phyloP scores from a whole-genome alignment of 2,888 invertebrate species.

The Subacronicta megacephala region DNA sequence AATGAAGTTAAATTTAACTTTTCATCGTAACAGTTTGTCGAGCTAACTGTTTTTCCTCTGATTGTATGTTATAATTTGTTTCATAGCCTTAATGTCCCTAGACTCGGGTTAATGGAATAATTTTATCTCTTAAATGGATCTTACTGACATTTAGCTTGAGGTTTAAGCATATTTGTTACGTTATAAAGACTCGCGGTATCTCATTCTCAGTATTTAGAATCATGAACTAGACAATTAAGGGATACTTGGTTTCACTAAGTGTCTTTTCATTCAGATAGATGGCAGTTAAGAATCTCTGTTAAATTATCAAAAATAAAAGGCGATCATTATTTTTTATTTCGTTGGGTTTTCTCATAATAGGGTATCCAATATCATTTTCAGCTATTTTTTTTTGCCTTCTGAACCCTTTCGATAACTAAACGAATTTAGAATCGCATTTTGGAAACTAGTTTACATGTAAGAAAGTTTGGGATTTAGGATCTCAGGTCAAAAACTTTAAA shows the following conservation, averaged over 20 bases:
- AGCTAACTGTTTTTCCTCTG: conserved; percentile 7
- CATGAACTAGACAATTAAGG: not conserved
- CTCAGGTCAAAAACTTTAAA: no score
- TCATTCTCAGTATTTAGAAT: not conserved
- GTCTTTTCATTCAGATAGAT: not conserved
- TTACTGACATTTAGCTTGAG: not conserved
- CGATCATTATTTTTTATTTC: no score
- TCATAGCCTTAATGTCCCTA: not conserved
- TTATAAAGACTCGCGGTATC: not conserved
- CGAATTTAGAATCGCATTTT: no score
- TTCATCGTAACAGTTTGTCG: conserved; percentile 21
- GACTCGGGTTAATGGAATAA: not conserved
- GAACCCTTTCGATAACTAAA: no score
- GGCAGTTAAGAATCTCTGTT: not conserved
- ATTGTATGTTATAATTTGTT: not conserved
- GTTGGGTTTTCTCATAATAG: no score
- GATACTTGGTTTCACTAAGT: not conserved
- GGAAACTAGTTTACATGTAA: no score
- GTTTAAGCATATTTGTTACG: not conserved
- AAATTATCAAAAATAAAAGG: not conserved
- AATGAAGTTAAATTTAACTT: conserved; percentile 28
- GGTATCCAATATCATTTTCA: no score
- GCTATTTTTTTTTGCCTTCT: no score
- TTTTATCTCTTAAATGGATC: not conserved
- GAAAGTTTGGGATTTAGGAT: no score